A percentile compares a stretch with the other conserved stretches of the same genome.
phyloP scores from a whole-genome alignment of 2,113 vertebrate species.

The Oncorhynchus kisutch region DNA sequence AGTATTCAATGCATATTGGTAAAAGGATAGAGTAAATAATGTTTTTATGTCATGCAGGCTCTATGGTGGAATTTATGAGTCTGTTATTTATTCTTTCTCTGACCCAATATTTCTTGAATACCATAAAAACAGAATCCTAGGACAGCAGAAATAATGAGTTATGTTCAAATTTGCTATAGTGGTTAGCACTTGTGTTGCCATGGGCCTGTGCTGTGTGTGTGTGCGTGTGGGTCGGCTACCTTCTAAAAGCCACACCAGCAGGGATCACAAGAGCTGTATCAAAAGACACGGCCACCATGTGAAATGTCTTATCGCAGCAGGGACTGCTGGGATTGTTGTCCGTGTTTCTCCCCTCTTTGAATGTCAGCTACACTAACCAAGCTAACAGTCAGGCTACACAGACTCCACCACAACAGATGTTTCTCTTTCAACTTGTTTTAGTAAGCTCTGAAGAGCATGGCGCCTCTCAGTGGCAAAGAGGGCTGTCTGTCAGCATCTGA shows the following conservation, averaged over 20 bases:
- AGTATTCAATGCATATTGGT: no score
- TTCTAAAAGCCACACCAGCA: conserved; percentile 59
- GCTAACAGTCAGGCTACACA: conserved; percentile 57
- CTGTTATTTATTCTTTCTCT: no score
- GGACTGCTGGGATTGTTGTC: conserved; percentile 70
- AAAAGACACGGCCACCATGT: conserved; percentile 68
- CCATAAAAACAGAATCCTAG: neutral
- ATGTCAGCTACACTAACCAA: conserved; percentile 35
- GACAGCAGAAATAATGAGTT: neutral
- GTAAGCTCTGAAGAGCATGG: conserved; percentile 30
- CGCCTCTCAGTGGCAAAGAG: conserved; percentile 57
- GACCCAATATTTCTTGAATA: no score
- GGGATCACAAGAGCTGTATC: conserved; percentile 75
- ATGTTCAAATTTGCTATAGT: neutral
- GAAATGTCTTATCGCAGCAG: conserved; percentile 72
- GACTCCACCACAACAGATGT: conserved; percentile 19
- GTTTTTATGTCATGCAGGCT: no score
- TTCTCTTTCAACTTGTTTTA: conserved; percentile 41
- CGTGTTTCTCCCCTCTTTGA: conserved; percentile 67
- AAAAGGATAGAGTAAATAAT: no score
- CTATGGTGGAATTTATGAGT: no score
- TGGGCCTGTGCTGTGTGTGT: neutral
- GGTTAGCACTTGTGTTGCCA: conserved; percentile 21
- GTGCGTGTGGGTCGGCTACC: neutral
- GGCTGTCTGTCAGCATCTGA: conserved; percentile 10